These are phyloP conservation scores for Gymnobelideus leadbeateri DNA, from an alignment of 2,113 vertebrate genomes.

Conservation along the genomic window DNA sequence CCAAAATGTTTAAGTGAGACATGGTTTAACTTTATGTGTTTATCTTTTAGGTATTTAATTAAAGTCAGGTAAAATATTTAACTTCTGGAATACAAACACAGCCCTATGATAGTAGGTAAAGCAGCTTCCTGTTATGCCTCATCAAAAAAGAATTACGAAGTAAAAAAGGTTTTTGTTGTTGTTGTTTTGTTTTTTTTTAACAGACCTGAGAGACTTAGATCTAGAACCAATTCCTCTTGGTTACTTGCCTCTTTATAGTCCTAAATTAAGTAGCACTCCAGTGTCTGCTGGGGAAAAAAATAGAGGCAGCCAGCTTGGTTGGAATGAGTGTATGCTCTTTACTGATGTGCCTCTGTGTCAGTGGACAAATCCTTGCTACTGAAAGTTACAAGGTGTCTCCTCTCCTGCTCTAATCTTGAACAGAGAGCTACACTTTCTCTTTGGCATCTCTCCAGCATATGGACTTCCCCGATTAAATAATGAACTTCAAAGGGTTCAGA, in stretches of 20 bases:
- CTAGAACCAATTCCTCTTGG: constrained; percentile 11
- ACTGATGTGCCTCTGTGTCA: constrained; percentile 23
- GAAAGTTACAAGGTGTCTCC: not conserved
- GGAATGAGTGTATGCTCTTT: constrained; percentile 9
- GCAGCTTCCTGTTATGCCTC: constrained; percentile 44
- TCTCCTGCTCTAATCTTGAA: not conserved
- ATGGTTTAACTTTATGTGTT: rapidly evolving
- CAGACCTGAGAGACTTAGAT: constrained; percentile 47
- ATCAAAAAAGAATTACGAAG: constrained; percentile 44
- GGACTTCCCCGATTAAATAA: constrained; percentile 8
- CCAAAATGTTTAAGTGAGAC: not conserved
- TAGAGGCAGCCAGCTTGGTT: constrained; percentile 26
- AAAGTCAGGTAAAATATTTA: not conserved
- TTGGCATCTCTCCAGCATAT: not conserved
- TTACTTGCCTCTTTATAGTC: constrained; percentile 39
- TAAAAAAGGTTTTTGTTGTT: not conserved
- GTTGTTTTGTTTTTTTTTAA: not conserved
- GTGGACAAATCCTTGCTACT: constrained; percentile 5
- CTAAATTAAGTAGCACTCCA: constrained; percentile 23
- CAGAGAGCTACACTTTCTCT: constrained; percentile 14
- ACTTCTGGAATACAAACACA: not conserved
- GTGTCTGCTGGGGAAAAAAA: constrained; percentile 20
- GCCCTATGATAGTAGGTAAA: constrained; percentile 14
- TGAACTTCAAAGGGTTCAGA: constrained; percentile 41
- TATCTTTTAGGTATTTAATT: constrained; percentile 23